Conservation (phyloP, 2,113 vertebrate genomes). For the Mus spicilegus region DNA sequence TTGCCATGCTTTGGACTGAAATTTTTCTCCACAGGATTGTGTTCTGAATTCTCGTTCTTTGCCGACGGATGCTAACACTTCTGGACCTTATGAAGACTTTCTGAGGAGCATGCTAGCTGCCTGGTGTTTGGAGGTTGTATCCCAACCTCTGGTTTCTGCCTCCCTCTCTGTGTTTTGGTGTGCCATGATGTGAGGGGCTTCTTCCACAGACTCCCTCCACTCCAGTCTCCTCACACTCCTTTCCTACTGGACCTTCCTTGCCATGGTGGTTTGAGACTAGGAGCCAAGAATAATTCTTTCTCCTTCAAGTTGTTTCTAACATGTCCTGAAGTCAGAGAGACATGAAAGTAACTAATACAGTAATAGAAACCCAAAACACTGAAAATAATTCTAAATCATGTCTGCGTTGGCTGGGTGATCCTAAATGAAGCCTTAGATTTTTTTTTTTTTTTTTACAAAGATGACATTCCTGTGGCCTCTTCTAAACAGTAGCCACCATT, state of each 20-base stretch:
- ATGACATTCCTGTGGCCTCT: background rate
- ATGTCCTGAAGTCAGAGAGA: background rate
- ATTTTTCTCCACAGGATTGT: too few relatives aligned
- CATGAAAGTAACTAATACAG: background rate
- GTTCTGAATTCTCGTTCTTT: background rate
- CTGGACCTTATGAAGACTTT: background rate
- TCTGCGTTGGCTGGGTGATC: background rate
- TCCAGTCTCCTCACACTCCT: background rate
- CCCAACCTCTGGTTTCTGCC: background rate
- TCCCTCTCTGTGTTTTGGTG: background rate
- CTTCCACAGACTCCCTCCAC: background rate
- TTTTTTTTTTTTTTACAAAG: background rate
- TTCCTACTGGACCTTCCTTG: background rate
- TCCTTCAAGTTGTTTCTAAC: too few relatives aligned
- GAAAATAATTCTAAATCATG: slow-evolving; percentile 30
- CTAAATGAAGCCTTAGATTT: background rate
- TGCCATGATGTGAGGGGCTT: background rate
- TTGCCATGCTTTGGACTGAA: background rate
- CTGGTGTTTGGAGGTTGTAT: background rate
- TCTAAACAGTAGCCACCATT: too few relatives aligned
- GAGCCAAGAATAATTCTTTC: background rate
- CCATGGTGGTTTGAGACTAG: background rate
- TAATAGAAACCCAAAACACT: slow-evolving; percentile 6
- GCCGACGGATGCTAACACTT: too few relatives aligned
- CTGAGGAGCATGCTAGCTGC: background rate